Percentiles rank a stretch among this genome's conserved stretches.
Conservation (phyloP, 2,888 invertebrate species). For the Drosophila rubida region DNA sequence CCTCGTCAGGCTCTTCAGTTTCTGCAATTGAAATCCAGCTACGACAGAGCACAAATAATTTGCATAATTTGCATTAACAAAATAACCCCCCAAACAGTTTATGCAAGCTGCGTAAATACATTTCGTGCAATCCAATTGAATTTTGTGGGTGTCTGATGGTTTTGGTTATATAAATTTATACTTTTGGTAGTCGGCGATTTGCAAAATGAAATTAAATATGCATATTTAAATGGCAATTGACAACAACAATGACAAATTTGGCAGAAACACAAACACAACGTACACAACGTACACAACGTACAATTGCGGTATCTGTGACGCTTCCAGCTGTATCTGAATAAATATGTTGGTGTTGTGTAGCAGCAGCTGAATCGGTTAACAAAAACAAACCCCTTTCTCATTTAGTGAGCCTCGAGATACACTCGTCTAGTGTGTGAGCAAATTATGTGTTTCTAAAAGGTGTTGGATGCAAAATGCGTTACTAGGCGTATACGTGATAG, state of each 20-base stretch:
- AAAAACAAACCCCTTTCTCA: constrained; percentile 19
- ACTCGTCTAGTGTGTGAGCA: constrained; percentile 14
- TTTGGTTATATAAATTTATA: constrained; percentile 3
- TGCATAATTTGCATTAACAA: constrained; percentile 62
- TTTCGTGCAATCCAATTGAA: constrained; percentile 49
- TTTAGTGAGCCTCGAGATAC: constrained; percentile 13
- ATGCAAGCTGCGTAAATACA: constrained; percentile 37
- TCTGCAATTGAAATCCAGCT: neutral
- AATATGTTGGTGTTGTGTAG: constrained; percentile 15
- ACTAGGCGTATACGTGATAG: constrained; percentile 72
- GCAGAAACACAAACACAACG: constrained; percentile 38
- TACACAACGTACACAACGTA: constrained; percentile 33
- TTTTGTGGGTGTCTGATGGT: constrained; percentile 40
- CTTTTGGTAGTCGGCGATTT: constrained; percentile 30
- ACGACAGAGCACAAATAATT: constrained; percentile 39
- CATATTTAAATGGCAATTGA: constrained; percentile 57
- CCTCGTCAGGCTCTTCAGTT: constrained; percentile 2
- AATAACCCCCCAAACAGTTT: constrained; percentile 23
- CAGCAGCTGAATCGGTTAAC: constrained; percentile 30
- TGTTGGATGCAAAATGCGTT: constrained; percentile 41
- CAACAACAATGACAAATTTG: constrained; percentile 33
- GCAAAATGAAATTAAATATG: constrained; percentile 64
- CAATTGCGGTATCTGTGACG: constrained; percentile 20
- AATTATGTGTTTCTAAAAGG: constrained; percentile 21
- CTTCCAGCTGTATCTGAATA: neutral